Percentiles rank a stretch among this genome's conserved stretches.
phyloP scores from a whole-genome alignment of 2,888 invertebrate species.

The Eupithecia centaureata region DNA sequence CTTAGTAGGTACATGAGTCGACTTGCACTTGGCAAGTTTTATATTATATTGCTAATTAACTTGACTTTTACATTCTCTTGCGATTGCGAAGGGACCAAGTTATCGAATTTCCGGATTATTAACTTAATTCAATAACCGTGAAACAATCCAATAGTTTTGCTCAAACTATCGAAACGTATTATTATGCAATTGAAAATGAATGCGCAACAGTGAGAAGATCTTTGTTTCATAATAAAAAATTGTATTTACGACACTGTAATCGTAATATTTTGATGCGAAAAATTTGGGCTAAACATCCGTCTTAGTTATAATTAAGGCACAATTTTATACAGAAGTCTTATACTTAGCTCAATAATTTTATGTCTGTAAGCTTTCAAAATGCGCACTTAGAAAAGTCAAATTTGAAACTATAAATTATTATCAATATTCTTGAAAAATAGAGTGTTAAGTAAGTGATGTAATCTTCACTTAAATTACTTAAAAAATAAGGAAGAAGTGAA shows the following conservation, averaged over 20 bases:
- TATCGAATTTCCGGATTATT: conserved; percentile 23
- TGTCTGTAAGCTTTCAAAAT: no score
- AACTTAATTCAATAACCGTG: conserved; percentile 23
- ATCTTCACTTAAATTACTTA: no score
- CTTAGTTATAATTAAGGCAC: no score
- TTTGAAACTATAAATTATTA: no score
- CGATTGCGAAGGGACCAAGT: conserved; percentile 19
- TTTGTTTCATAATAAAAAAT: conserved; percentile 18
- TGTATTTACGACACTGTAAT: conserved; percentile 6
- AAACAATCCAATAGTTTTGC: conserved; percentile 12
- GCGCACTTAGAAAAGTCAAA: no score
- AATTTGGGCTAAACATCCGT: conserved; percentile 4
- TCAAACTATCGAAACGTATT: conserved; percentile 14
- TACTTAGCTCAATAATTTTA: no score
- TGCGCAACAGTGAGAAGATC: conserved; percentile 16
- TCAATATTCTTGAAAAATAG: no score
- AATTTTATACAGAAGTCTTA: no score
- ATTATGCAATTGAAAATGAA: conserved; percentile 19
- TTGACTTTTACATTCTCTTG: conserved; percentile 16
- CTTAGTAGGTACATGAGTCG: no score
- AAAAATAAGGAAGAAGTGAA: no score
- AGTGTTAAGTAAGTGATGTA: no score
- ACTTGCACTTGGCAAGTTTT: background rate
- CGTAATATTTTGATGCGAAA: conserved; percentile 1
- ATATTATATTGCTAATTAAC: conserved; percentile 2